Evolutionary conservation across 2,113 vertebrate genomes (phyloP), one percentile per base, ranked within the genome.

Genomic region (Athene cunicularia): DNA sequence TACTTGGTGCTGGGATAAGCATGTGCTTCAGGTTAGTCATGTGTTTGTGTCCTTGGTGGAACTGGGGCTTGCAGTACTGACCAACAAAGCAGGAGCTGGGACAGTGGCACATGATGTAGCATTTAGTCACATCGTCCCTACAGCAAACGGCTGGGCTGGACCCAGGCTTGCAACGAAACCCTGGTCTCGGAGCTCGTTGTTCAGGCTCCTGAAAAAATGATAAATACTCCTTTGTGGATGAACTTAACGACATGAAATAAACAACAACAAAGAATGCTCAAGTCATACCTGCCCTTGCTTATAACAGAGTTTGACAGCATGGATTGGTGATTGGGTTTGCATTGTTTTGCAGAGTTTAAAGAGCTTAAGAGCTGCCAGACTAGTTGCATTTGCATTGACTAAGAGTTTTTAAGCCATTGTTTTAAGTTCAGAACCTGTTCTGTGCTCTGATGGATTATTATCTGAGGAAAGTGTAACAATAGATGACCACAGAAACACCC

Each of bases 371-470:
- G 93, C 92, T 94, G 73, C 87, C 47, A 20, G 58, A 92, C 79
- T 45, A 26, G 82, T 86, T 88, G 28, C 32, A 67, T 91, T 93
- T 97, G 79, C 79, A 86, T 88, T 95, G 94, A 90, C 88, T 93
- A 92, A 96, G 93, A 74, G 49, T 6, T 39, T 77, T 95, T 63
- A 39, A 86, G 68, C 72, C 80, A 60, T 88, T 88, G 94, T 88
- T 86, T 94, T 64, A 81, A 11, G 20, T 80, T 97, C 87, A 80
- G 81, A 77, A 43, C 79, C 80, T 73, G 50, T n/a, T 66, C 22
- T 58, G 50, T 63, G 71, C 75, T 90, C 79, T 71, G 50, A 8
- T 59, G 76, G 74, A 20, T 90, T 76, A 95, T 93, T 77, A 72
- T 75, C 75, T 86, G 72, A 71, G 83, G 83, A 55, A 92, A 92